A percentile compares a stretch with the other conserved stretches of the same genome.
These are phyloP conservation scores for Delichon dasypus DNA, from an alignment of 2,797 vertebrate species.

Conservation along the genomic window DNA sequence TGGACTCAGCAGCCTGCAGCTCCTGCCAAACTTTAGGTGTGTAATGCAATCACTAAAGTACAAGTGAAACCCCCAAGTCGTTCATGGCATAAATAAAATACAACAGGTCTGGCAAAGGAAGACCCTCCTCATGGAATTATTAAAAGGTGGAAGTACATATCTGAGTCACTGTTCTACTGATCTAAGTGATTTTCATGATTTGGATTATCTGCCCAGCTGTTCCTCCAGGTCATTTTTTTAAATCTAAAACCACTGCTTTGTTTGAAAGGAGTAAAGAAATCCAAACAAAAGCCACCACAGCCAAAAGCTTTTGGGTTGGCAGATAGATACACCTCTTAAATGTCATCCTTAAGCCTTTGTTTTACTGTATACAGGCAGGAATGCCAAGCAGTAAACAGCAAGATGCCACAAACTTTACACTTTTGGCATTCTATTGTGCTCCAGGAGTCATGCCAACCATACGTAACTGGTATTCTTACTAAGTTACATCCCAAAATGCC, in stretches of 20 bases:
- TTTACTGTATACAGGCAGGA: neutral
- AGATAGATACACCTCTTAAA: neutral
- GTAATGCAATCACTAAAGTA: neutral
- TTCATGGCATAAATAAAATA: neutral
- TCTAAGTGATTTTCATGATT: neutral
- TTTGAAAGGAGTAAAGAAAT: neutral
- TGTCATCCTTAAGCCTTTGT: neutral
- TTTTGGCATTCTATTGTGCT: neutral
- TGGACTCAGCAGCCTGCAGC: neutral
- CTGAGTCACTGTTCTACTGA: neutral
- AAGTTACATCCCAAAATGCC: neutral
- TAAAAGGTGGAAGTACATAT: neutral
- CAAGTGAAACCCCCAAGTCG: neutral
- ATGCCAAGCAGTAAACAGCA: neutral
- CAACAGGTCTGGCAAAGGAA: neutral
- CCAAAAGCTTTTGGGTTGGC: neutral
- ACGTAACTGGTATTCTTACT: neutral
- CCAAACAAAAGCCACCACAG: neutral
- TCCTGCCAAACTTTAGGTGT: neutral
- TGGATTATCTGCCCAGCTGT: neutral
- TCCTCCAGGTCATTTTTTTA: neutral
- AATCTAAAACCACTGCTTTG: neutral
- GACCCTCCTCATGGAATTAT: neutral
- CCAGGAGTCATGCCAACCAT: neutral
- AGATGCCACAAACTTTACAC: neutral